Evolutionary conservation across 2,888 invertebrate species (phyloP).

Genomic region (Thumatha senex): DNA sequence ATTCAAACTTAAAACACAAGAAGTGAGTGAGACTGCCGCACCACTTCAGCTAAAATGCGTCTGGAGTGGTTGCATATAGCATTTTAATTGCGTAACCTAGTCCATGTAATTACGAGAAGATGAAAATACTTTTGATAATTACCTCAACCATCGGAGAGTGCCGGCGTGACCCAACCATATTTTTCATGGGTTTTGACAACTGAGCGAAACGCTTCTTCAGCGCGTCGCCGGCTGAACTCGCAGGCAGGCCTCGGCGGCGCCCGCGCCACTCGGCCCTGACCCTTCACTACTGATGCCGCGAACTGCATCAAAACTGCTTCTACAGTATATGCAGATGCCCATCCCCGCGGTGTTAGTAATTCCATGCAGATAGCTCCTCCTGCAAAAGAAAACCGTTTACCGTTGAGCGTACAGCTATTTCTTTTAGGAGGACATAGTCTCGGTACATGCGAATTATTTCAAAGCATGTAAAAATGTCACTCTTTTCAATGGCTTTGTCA

Average conservation of each 20-base stretch:
- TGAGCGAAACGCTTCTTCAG: constrained; percentile 94
- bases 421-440: neutral
- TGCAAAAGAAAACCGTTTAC: constrained; percentile 28
- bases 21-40: no score
- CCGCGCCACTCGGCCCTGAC: constrained; percentile 91
- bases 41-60: no score
- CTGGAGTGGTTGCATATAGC: no score
- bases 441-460: no score
- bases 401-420: neutral
- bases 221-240: constrained; percentile 90
- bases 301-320: constrained; percentile 96
- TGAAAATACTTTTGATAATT: neutral
- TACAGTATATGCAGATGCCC: constrained; percentile 94
- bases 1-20: no score
- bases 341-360: constrained; percentile 92
- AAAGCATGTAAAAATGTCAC: no score
- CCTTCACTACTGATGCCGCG: constrained; percentile 94
- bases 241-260: constrained; percentile 91
- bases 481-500: no score
- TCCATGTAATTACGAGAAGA: no score
- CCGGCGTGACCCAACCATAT: constrained; percentile 95
- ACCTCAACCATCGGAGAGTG: constrained; percentile 91
- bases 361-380: constrained; percentile 96
- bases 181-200: constrained; percentile 95
- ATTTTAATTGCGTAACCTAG: no score